These are phyloP conservation scores for Eptesicus fuscus DNA, from an alignment of 2,113 vertebrate species.

Conservation along the genomic window DNA sequence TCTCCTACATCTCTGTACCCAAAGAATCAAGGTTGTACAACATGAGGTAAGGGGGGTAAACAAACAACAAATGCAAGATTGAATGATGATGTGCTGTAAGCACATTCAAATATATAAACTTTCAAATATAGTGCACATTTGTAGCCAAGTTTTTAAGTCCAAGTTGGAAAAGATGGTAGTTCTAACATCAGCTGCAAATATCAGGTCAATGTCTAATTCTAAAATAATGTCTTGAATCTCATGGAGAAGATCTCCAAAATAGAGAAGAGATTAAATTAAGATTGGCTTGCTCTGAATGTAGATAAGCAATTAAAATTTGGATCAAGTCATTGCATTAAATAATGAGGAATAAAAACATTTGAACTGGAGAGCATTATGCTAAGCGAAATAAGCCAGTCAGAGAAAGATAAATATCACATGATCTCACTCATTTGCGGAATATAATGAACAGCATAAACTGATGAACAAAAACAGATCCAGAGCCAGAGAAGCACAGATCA, in stretches of 20 bases:
- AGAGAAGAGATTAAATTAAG: constrained; percentile 47
- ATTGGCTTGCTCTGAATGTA: constrained; percentile 12
- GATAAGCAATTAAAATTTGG: constrained; percentile 71
- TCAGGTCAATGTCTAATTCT: constrained; percentile 3
- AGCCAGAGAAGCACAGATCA: no score
- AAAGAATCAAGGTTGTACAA: constrained; percentile 54
- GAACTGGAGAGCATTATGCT: no score
- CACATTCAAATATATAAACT: constrained; percentile 47
- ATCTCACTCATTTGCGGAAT: no score
- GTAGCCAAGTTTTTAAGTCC: constrained; percentile 54
- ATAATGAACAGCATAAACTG: no score
- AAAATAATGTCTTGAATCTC: constrained; percentile 55
- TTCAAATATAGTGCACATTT: constrained; percentile 65
- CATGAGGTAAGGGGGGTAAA: constrained; percentile 34
- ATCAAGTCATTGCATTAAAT: not conserved
- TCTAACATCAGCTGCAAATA: constrained; percentile 43
- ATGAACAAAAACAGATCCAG: no score
- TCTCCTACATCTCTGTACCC: constrained; percentile 53
- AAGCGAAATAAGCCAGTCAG: no score
- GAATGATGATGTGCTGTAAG: constrained; percentile 52
- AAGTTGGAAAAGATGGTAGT: not conserved
- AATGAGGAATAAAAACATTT: not conserved
- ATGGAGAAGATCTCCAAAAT: constrained; percentile 44
- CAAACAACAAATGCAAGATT: constrained; percentile 61
- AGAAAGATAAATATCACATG: no score